These are phyloP conservation scores for Heterohyrax brucei DNA, from an alignment of 2,797 vertebrate genomes.

Conservation along the genomic window DNA sequence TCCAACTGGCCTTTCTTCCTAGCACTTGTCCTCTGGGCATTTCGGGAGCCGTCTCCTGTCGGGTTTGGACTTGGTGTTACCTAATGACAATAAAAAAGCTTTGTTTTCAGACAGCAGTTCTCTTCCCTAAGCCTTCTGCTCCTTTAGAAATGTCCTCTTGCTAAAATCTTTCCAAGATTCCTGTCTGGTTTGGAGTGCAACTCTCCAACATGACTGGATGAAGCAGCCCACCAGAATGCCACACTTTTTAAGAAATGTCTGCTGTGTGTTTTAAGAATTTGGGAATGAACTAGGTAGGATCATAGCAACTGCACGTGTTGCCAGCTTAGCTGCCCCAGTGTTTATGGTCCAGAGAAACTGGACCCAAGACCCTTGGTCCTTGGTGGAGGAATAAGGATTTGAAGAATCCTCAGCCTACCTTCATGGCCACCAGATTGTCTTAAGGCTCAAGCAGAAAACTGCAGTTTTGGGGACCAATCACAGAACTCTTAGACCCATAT, in stretches of 20 bases:
- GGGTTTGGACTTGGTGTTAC: conserved; percentile 57
- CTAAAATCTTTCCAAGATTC: conserved; percentile 38
- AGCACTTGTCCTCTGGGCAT: conserved; percentile 12
- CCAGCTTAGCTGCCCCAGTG: not conserved
- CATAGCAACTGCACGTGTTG: not conserved
- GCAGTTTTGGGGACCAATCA: not conserved
- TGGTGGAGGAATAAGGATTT: not conserved
- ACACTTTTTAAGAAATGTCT: not conserved
- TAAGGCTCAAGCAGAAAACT: not conserved
- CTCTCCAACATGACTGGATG: conserved; percentile 3
- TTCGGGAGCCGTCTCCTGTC: conserved; percentile 57
- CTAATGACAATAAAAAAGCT: conserved; percentile 49
- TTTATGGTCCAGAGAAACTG: not conserved
- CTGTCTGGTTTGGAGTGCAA: not conserved
- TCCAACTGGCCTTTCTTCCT: conserved; percentile 13
- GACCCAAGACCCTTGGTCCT: not conserved
- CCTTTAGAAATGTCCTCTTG: conserved; percentile 50
- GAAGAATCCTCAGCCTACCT: not conserved
- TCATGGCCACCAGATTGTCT: not conserved
- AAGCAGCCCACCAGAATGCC: not conserved
- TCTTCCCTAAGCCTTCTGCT: conserved; percentile 40
- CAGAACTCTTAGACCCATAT: not conserved
- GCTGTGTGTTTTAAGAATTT: not conserved
- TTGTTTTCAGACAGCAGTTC: conserved; percentile 66
- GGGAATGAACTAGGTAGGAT: not conserved